phyloP scores from a whole-genome alignment of 2,888 invertebrate genomes.

The Callyntrura guangdongensis region DNA sequence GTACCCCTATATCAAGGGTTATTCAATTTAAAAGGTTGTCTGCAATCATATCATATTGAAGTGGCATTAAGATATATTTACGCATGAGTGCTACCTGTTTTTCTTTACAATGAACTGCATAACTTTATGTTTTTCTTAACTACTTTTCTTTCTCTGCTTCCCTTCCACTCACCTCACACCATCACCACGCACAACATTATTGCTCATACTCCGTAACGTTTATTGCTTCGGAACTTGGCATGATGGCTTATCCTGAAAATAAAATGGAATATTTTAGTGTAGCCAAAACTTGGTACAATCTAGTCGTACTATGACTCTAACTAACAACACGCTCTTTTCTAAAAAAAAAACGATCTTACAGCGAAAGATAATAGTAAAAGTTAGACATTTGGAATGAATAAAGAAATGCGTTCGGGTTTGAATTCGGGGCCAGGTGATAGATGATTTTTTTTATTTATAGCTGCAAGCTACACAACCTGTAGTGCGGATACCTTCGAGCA shows the following conservation, averaged over 20 bases:
- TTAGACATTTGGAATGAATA: conserved; percentile 21
- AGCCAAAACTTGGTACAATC: not conserved
- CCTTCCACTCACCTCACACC: conserved; percentile 26
- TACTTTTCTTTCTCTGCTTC: conserved; percentile 11
- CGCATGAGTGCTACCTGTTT: no score
- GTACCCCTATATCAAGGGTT: no score
- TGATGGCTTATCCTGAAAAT: not conserved
- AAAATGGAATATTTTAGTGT: not conserved
- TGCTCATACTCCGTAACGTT: conserved; percentile 70
- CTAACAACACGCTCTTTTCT: not conserved
- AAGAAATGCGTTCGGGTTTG: not conserved
- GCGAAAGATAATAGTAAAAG: not conserved
- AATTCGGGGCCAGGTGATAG: not conserved
- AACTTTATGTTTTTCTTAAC: not conserved
- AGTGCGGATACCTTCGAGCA: no score
- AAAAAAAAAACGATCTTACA: not conserved
- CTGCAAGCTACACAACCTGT: not conserved
- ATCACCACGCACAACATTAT: conserved; percentile 28
- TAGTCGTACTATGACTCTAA: not conserved
- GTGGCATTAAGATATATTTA: no score
- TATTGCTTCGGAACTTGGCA: conserved; percentile 60
- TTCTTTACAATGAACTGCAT: no score
- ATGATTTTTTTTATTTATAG: not conserved
- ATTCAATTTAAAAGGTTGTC: no score
- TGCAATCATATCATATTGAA: no score